phyloP scores from a whole-genome alignment of 1,140 invertebrate genomes.

The Xylocopa sonorina region DNA sequence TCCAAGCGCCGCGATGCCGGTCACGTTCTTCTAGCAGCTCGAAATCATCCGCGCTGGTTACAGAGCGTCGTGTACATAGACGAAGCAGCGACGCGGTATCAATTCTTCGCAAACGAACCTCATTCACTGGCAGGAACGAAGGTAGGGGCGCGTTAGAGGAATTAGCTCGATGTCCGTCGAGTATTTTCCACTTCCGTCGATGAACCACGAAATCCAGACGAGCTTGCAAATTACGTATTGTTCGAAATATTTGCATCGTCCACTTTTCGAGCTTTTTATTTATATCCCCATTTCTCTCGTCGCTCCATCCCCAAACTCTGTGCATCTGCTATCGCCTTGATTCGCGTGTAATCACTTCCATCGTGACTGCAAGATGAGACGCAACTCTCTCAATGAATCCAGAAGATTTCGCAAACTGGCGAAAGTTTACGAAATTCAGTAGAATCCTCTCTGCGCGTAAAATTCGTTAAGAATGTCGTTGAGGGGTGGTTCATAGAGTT shows the following conservation, averaged over 20 bases:
- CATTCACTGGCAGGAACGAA: slow-evolving; percentile 45
- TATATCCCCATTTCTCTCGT: not conserved
- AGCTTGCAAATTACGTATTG: slow-evolving; percentile 41
- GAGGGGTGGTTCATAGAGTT: not conserved
- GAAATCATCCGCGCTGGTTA: slow-evolving; percentile 18
- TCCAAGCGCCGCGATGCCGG: not conserved
- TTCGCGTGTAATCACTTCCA: not conserved
- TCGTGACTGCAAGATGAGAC: not conserved
- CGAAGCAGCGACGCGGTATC: not conserved
- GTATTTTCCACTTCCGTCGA: slow-evolving; percentile 6
- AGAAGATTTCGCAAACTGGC: no score
- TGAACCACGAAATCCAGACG: slow-evolving; percentile 15
- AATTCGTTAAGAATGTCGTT: not conserved
- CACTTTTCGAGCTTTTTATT: no score
- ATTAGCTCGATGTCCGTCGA: slow-evolving; percentile 45
- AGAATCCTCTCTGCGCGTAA: no score
- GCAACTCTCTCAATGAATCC: no score
- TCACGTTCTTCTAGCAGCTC: slow-evolving; percentile 18
- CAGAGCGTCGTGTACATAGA: slow-evolving; percentile 7
- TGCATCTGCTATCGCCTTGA: no score
- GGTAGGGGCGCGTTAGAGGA: slow-evolving; percentile 35
- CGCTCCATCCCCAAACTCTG: not conserved
- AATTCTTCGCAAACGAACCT: slow-evolving; percentile 57
- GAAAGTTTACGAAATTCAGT: no score
- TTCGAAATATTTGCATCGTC: not conserved